Base-by-base conservation (phyloP, 2,888 invertebrate genomes). In the Habroteleia sp. region DNA sequence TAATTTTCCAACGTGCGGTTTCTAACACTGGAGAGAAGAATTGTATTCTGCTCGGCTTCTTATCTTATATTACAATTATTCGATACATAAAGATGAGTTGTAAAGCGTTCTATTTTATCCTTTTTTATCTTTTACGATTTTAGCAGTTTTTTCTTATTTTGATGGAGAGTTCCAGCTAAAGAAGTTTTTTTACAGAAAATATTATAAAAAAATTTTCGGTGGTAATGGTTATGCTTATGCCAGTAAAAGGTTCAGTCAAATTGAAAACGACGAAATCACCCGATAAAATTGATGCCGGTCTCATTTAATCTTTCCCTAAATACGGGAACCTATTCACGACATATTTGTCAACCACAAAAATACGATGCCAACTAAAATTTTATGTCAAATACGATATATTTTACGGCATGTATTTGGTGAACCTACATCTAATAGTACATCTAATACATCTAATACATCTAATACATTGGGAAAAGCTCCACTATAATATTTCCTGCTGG, bases 1-100 rank as follows among this genome's bases (percentile, higher is more conserved):
- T 88, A 88, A 88, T 88, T 88, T 88, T 84, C 88, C 85, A 81
- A 81, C 83, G 80, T 82, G 82, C 80, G 81, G 82, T 81, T 82
- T 82, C 78, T 78, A 54, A 72, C 83, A 69, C 78, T 80, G 72
- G 65, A 74, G 79, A 79, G 82, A 86, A 84, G 83, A 84, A 85
- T 84, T 84, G 84, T 82, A 79, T 79, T 79, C 78, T 56, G 71
- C 74, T 73, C 65, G n/a, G 68, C 62, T 63, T 69, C 74, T 77
- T 79, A 74, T 71, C 41, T 58, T 39, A 52, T 76, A 42, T 56
- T 74, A 63, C 71, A 48, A 41, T 71, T 71, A 50, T 73, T 50
- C 50, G 41, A 54, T 71, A 58, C 23, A 35, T 20, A 25, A 25
- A 25, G 7, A 1, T 25, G 25, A 3, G 7, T 6, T 25, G 25